phyloP scores from a whole-genome alignment of 1,140 invertebrate genomes.

The Fopius arisanus region DNA sequence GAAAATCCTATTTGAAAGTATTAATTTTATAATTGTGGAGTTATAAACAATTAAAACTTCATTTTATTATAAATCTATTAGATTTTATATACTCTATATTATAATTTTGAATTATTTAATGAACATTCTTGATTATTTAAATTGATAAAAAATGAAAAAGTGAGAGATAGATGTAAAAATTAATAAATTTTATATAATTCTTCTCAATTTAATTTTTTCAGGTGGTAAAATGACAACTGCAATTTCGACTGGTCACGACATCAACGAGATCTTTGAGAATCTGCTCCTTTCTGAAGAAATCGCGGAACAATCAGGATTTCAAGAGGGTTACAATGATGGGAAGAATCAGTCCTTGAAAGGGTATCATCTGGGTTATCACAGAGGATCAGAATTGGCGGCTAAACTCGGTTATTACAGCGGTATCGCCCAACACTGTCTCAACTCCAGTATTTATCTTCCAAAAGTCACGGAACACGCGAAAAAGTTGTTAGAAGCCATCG shows the following conservation, averaged over 20 bases:
- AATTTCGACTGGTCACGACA: slow-evolving; percentile 35
- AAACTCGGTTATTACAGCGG: slow-evolving; percentile 58
- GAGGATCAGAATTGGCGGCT: slow-evolving; percentile 52
- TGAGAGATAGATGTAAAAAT: no score
- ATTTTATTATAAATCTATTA: no score
- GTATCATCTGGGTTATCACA: slow-evolving; percentile 60
- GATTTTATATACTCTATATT: no score
- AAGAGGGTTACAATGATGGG: slow-evolving; percentile 53
- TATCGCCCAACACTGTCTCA: slow-evolving; percentile 47
- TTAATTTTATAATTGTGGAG: no score
- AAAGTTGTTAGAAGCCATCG: slow-evolving; percentile 69
- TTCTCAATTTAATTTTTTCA: slow-evolving; percentile 23
- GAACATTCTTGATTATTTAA: no score
- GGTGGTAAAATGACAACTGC: slow-evolving; percentile 18
- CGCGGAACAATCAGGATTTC: slow-evolving; percentile 48
- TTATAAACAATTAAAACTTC: no score
- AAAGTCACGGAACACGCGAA: slow-evolving; percentile 67
- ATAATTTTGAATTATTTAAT: no score
- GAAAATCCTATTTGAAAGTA: no score
- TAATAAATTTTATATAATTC: not conserved
- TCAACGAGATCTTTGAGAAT: slow-evolving; percentile 59
- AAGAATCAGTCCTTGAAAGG: slow-evolving; percentile 50
- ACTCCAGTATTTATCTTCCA: slow-evolving; percentile 42
- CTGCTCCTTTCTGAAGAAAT: slow-evolving; percentile 56
- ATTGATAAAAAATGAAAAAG: no score